A percentile compares a stretch with the other conserved stretches of the same genome.
Conservation (phyloP, 2,113 vertebrate species). For the Gnathonemus echidnorhynchus region DNA sequence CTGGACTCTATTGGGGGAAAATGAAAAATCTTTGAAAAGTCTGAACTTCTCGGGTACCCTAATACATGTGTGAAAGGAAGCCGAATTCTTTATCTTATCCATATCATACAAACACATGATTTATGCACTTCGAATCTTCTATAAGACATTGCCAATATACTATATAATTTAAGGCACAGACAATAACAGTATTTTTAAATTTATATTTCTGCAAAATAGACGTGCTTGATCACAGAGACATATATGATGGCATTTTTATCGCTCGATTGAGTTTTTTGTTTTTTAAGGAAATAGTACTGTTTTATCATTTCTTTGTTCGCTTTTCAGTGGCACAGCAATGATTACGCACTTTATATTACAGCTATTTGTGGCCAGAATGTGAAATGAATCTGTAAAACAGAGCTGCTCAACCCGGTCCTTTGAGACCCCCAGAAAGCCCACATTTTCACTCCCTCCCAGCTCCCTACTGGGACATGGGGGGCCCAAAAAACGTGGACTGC, state of each 20-base stretch:
- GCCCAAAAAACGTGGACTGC: neutral
- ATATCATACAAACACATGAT: neutral
- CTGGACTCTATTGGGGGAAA: slow-evolving; percentile 24
- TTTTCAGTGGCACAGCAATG: neutral
- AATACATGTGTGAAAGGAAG: slow-evolving; percentile 54
- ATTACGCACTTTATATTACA: neutral
- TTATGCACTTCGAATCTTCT: neutral
- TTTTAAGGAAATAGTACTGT: neutral
- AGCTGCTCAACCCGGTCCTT: neutral
- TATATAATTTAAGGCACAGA: neutral
- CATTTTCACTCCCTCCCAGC: neutral
- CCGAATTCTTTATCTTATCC: neutral
- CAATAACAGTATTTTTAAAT: neutral
- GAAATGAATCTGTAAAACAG: neutral
- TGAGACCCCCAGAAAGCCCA: neutral
- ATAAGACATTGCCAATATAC: slow-evolving; percentile 1
- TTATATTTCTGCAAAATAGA: slow-evolving; percentile 1
- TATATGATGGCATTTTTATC: neutral
- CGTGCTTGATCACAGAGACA: neutral
- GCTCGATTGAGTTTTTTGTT: neutral
- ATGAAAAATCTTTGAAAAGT: slow-evolving; percentile 53
- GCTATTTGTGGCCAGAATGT: neutral
- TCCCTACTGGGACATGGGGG: neutral
- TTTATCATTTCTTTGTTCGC: neutral
- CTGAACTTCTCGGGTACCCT: slow-evolving; percentile 55